Conservation (phyloP, 2,113 vertebrate species). For the Nestor notabilis region DNA sequence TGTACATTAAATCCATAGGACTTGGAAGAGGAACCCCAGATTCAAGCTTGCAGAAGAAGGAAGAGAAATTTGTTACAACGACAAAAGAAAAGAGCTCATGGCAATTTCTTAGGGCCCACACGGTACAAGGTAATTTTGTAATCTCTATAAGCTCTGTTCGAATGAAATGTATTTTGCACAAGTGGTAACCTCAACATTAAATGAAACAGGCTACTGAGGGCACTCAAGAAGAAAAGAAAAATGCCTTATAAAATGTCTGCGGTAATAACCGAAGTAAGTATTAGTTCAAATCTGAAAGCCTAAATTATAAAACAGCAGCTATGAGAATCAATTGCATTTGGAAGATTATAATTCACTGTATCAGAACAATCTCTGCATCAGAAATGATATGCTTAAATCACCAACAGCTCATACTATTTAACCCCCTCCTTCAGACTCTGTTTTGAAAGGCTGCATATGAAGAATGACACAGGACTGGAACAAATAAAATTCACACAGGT, state of each 20-base stretch:
- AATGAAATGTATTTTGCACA: neutral
- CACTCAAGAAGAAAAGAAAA: neutral
- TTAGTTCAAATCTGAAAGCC: neutral
- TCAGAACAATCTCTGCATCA: neutral
- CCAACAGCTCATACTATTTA: neutral
- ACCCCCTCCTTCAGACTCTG: neutral
- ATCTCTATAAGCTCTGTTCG: neutral
- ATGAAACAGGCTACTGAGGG: neutral
- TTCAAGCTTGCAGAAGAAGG: slow-evolving; percentile 82
- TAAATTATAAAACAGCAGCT: neutral
- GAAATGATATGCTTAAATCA: neutral
- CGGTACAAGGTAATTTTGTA: neutral
- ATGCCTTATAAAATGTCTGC: neutral
- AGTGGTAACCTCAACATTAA: neutral
- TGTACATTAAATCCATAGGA: slow-evolving; percentile 94
- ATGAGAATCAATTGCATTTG: neutral
- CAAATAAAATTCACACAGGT: neutral
- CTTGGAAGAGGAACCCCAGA: slow-evolving; percentile 89
- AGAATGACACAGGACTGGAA: neutral
- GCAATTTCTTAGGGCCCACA: neutral
- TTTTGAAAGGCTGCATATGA: neutral
- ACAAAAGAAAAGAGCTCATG: neutral
- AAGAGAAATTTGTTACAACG: neutral
- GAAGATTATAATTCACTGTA: neutral
- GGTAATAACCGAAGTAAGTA: neutral